phyloP scores from a whole-genome alignment of 2,113 vertebrate genomes.

The Excalfactoria chinensis region DNA sequence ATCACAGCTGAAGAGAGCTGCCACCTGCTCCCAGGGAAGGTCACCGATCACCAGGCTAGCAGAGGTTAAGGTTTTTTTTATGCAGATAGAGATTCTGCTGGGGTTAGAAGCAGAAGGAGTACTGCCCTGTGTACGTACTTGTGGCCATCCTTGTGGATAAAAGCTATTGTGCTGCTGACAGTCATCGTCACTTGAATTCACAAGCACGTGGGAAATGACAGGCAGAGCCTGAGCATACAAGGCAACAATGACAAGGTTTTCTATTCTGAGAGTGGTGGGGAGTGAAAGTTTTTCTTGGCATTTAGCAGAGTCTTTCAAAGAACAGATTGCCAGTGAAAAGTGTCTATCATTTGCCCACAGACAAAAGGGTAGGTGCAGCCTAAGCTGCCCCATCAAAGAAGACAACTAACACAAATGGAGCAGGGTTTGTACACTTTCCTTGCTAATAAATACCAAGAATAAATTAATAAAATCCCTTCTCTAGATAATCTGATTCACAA shows the following conservation, averaged over 20 bases:
- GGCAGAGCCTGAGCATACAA: not conserved
- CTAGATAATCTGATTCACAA: not conserved
- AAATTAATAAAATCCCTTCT: not conserved
- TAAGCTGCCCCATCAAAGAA: not conserved
- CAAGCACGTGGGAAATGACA: not conserved
- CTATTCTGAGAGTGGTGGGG: not conserved
- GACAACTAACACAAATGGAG: not conserved
- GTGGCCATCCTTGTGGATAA: not conserved
- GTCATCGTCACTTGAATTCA: not conserved
- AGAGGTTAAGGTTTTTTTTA: not conserved
- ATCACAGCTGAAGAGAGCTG: not conserved
- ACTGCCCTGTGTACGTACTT: fast-evolving
- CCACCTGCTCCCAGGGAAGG: not conserved
- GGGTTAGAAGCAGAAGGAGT: not conserved
- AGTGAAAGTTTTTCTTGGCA: not conserved
- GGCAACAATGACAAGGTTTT: not conserved
- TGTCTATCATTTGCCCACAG: not conserved
- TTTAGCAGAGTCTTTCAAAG: not conserved
- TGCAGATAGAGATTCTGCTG: not conserved
- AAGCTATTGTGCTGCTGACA: not conserved
- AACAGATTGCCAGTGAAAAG: not conserved
- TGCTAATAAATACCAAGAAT: not conserved
- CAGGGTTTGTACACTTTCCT: not conserved
- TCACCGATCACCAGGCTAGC: not conserved
- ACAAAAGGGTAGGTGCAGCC: not conserved